These are phyloP conservation scores for Halocaridina rubra DNA, from an alignment of 2,888 invertebrate species.

Conservation along the genomic window DNA sequence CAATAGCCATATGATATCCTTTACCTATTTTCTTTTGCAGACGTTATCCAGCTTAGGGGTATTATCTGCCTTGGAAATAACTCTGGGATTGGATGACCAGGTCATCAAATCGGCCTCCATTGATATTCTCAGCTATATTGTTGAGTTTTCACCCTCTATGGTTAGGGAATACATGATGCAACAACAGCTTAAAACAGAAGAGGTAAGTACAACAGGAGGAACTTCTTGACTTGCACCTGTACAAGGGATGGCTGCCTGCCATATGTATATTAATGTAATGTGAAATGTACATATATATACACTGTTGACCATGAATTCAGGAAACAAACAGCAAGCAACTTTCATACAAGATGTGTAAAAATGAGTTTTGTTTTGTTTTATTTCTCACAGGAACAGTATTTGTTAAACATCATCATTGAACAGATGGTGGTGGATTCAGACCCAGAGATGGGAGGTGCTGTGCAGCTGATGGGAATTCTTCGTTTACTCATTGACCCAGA, in stretches of 20 bases:
- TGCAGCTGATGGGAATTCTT: slow-evolving; percentile 94
- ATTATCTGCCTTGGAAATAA: slow-evolving; percentile 89
- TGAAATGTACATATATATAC: too few relatives aligned
- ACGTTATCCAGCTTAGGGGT: slow-evolving; percentile 89
- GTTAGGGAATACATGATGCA: slow-evolving; percentile 96
- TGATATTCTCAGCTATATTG: slow-evolving; percentile 97
- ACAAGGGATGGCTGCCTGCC: too few relatives aligned
- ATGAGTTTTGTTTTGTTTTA: too few relatives aligned
- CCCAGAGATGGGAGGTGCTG: slow-evolving; percentile 96
- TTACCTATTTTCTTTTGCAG: slow-evolving; percentile 65
- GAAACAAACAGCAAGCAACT: too few relatives aligned
- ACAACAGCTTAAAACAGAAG: slow-evolving; percentile 74
- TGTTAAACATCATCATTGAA: slow-evolving; percentile 93
- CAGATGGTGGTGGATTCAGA: slow-evolving; percentile 96
- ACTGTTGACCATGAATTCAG: too few relatives aligned
- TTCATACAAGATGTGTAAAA: too few relatives aligned
- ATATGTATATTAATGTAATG: too few relatives aligned
- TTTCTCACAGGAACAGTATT: slow-evolving; percentile 83
- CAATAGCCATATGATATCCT: too few relatives aligned
- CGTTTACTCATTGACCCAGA: slow-evolving; percentile 95
- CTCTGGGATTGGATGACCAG: slow-evolving; percentile 73
- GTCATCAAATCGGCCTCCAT: slow-evolving; percentile 96
- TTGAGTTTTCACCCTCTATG: slow-evolving; percentile 97
- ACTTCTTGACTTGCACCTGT: too few relatives aligned
- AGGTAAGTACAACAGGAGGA: too few relatives aligned